phyloP scores from a whole-genome alignment of 2,797 vertebrate species.

The Uromys caudimaculatus region DNA sequence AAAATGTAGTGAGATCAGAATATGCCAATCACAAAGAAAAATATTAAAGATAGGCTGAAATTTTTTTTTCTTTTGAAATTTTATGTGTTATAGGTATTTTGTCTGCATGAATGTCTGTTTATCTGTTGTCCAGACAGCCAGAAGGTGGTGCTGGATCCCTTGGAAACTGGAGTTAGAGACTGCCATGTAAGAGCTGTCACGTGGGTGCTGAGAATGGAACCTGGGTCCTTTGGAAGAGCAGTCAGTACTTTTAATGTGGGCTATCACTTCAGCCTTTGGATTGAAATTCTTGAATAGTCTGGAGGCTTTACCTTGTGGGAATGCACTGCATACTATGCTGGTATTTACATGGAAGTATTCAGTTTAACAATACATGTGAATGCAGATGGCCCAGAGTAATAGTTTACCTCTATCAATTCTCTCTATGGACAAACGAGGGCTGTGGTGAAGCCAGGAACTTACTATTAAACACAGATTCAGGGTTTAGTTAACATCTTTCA shows the following conservation, averaged over 20 bases:
- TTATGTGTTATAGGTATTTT: not conserved
- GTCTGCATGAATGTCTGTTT: too few species aligned
- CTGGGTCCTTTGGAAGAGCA: too few species aligned
- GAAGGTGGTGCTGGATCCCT: not conserved
- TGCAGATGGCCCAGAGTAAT: not conserved
- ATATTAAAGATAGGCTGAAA: not conserved
- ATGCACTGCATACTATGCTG: not conserved
- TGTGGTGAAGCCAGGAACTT: constrained; percentile 8
- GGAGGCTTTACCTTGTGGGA: not conserved
- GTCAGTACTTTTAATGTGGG: not conserved
- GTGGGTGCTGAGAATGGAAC: not conserved
- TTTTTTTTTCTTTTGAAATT: not conserved
- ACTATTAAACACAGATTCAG: not conserved
- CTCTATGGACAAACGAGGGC: not conserved
- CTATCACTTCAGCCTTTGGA: not conserved
- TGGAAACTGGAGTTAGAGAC: not conserved
- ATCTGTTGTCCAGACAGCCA: not conserved
- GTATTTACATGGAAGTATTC: not conserved
- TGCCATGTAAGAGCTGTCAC: not conserved
- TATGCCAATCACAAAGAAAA: constrained; percentile 6
- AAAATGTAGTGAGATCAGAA: constrained; percentile 9
- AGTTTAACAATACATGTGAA: not conserved
- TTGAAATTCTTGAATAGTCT: not conserved
- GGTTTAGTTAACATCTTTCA: constrained; percentile 26
- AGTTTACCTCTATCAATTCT: not conserved